These are phyloP conservation scores for Otus sunia DNA, from an alignment of 2,113 vertebrate genomes.

Conservation along the genomic window DNA sequence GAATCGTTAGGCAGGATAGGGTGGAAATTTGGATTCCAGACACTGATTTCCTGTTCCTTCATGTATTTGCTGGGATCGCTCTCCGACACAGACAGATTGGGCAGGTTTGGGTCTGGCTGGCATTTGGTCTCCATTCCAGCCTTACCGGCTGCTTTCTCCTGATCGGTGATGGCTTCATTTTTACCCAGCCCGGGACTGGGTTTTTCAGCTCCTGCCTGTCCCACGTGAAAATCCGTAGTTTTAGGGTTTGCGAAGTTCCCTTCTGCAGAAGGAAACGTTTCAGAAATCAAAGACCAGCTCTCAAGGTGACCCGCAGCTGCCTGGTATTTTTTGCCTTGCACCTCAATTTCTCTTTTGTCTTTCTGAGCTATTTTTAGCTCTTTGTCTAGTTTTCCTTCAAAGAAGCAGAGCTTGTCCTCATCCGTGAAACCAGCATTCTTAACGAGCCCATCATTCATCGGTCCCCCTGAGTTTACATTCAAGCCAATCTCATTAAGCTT, in stretches of 20 bases:
- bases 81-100: background rate
- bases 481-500: constrained; percentile 79
- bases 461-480: constrained; percentile 71
- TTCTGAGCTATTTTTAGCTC: constrained; percentile 78
- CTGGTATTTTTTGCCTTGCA: constrained; percentile 58
- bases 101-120: constrained; percentile 11
- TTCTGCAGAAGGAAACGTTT: background rate
- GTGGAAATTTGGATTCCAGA: constrained; percentile 77
- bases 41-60: constrained; percentile 67
- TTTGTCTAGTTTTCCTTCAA: constrained; percentile 78
- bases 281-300: constrained; percentile 70
- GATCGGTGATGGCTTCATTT: constrained; percentile 62
- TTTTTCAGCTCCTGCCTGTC: constrained; percentile 4
- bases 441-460: constrained; percentile 70
- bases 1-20: constrained; percentile 2
- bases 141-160: constrained; percentile 66
- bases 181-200: background rate
- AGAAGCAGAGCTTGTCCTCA: constrained; percentile 91
- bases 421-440: constrained; percentile 84
- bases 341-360: constrained; percentile 69
- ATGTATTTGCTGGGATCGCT: background rate
- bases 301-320: constrained; percentile 73
- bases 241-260: constrained; percentile 48
- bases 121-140: constrained; percentile 16
- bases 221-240: constrained; percentile 26